Evolutionary conservation across 2,797 vertebrate genomes (phyloP).

Genomic region (Amazona finschi): DNA sequence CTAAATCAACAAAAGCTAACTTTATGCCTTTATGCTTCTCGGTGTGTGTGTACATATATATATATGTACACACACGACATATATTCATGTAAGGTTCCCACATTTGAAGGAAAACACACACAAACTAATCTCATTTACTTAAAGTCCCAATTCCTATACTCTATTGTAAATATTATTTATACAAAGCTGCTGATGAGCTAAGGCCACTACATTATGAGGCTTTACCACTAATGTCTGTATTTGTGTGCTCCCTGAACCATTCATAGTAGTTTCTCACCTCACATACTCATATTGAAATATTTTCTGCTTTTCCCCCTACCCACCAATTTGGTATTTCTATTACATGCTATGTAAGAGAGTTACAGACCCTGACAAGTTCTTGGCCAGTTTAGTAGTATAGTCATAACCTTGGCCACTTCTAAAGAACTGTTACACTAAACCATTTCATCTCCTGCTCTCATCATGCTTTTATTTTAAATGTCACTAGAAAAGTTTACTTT

Average conservation of each 20-base stretch:
- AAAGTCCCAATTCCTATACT: not conserved
- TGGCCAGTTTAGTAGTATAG: not conserved
- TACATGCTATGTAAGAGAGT: not conserved
- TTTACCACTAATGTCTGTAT: not conserved
- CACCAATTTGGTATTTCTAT: not conserved
- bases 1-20: not conserved
- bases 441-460: not conserved
- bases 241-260: not conserved
- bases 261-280: not conserved
- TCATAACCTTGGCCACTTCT: not conserved
- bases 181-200: not conserved
- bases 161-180: not conserved
- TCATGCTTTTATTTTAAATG: not conserved
- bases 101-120: not conserved
- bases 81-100: not conserved
- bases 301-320: not conserved
- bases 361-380: not conserved
- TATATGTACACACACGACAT: rapidly evolving
- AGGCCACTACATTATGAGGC: not conserved
- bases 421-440: not conserved
- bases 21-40: not conserved
- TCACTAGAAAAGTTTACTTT: not conserved
- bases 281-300: not conserved
- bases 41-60: not conserved
- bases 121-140: not conserved